These are phyloP conservation scores for Meiosimyza decipiens DNA, from an alignment of 2,888 invertebrate genomes.

Conservation along the genomic window DNA sequence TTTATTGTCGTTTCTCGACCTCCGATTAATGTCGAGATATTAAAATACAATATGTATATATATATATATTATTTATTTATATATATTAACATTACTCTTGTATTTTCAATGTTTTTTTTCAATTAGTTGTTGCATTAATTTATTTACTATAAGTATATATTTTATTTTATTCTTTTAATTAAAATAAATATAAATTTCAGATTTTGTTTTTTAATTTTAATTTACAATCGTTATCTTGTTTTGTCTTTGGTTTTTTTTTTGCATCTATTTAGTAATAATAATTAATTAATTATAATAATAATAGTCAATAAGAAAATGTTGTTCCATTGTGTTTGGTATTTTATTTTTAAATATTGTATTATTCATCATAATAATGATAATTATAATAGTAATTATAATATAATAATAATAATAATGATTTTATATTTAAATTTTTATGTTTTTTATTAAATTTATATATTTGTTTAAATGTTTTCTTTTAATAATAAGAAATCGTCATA, in stretches of 20 bases:
- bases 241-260: conserved; percentile 12
- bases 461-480: no score
- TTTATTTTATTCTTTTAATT: neutral
- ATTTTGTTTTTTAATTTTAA: conserved; percentile 8
- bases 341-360: conserved; percentile 1
- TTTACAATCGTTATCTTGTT: conserved; percentile 20
- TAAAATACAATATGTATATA: conserved; percentile 59
- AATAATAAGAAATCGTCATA: no score
- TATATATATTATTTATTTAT: conserved; percentile 35
- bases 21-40: conserved; percentile 66
- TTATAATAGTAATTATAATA: no score
- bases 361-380: neutral
- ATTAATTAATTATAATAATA: conserved; percentile 11
- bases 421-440: no score
- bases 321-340: conserved; percentile 25
- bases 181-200: conserved; percentile 11
- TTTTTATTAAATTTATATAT: no score
- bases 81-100: conserved; percentile 33
- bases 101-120: neutral
- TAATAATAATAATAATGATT: no score
- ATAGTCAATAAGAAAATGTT: conserved; percentile 29
- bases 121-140: conserved; percentile 6
- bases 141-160: neutral
- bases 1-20: conserved; percentile 68
- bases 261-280: conserved; percentile 17